Evolutionary conservation across 2,888 invertebrate species (phyloP).

Genomic region (Polydrusus cervinus): DNA sequence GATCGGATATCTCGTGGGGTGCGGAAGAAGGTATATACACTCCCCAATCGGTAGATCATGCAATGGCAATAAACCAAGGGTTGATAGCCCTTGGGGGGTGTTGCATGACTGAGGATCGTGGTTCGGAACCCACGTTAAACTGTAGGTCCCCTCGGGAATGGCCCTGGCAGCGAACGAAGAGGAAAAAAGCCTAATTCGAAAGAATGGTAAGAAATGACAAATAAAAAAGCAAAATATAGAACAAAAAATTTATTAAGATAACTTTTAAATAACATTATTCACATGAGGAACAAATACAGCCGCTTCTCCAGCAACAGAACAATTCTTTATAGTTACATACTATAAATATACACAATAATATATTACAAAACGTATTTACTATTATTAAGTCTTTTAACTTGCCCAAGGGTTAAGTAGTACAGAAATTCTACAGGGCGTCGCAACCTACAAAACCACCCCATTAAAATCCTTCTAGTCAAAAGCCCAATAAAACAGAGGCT

Average conservation of each 20-base stretch:
- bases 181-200: too few species aligned
- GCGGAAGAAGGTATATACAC: too few species aligned
- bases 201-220: too few species aligned
- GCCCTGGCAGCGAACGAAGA: too few species aligned
- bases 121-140: too few species aligned
- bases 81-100: too few species aligned
- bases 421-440: constrained; percentile 59
- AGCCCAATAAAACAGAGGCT: constrained; percentile 36
- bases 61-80: too few species aligned
- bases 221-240: constrained; percentile 62
- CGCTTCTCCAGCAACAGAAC: constrained; percentile 71
- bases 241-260: constrained; percentile 70
- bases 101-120: too few species aligned
- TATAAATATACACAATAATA: constrained; percentile 70
- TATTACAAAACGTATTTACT: constrained; percentile 71
- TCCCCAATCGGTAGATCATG: too few species aligned
- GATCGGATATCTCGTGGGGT: too few species aligned
- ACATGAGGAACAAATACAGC: constrained; percentile 70
- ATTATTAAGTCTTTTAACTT: constrained; percentile 70
- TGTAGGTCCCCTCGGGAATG: too few species aligned
- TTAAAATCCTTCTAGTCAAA: constrained; percentile 33
- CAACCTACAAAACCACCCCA: constrained; percentile 27
- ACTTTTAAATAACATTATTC: constrained; percentile 70
- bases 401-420: constrained; percentile 68
- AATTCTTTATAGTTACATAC: constrained; percentile 70